These are phyloP conservation scores for Apostichopus parvimensis DNA, from an alignment of 35 echinoderm and acorn worm species.

Conservation along the genomic window DNA sequence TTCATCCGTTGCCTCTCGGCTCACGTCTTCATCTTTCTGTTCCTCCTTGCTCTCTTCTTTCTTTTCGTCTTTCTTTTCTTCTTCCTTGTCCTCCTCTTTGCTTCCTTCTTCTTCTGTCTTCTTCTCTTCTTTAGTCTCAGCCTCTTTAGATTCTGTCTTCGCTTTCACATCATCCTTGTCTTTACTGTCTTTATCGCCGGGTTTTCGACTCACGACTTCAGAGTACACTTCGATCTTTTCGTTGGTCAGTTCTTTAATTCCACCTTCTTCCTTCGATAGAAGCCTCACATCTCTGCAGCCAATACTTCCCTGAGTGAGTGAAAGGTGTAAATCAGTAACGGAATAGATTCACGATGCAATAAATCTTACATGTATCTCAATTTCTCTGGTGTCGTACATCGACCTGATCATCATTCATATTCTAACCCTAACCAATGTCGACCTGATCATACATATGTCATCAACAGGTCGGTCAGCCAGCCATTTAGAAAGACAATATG, in stretches of 20 bases:
- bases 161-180: background rate
- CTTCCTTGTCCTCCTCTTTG: constrained; percentile 4
- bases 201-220: constrained; percentile 26
- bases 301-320: constrained; percentile 12
- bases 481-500: too few relatives aligned
- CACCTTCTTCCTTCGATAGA: constrained; percentile 52
- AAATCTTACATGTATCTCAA: too few relatives aligned
- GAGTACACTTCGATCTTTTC: constrained; percentile 60
- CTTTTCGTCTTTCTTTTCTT: background rate
- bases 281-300: constrained; percentile 50
- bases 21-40: background rate
- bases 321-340: background rate
- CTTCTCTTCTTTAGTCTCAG: background rate
- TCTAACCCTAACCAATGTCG: too few relatives aligned
- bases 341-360: background rate
- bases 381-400: too few relatives aligned
- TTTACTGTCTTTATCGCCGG: background rate
- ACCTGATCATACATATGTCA: too few relatives aligned
- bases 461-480: too few relatives aligned
- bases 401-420: too few relatives aligned
- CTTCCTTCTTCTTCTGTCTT: background rate
- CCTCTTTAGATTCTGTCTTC: constrained; percentile 36
- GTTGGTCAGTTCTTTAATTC: constrained; percentile 53
- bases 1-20: background rate
- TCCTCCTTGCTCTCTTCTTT: background rate